Base-by-base conservation (phyloP, 2,888 invertebrate species). In the Agrotis puta region DNA sequence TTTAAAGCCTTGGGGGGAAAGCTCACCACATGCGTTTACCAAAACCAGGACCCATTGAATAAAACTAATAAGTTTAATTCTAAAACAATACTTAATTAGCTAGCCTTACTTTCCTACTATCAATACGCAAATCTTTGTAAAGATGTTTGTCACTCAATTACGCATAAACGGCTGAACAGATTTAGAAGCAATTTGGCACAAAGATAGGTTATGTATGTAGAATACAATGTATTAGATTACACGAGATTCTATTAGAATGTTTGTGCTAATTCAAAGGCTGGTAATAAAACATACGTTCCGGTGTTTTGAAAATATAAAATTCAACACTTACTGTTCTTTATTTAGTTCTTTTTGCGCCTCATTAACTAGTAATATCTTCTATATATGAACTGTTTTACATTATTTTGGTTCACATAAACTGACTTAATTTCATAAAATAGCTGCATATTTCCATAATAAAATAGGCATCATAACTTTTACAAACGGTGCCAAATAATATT, bases 1-100 rank as follows among this genome's bases (percentile, higher is more conserved):
- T 90, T 85, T 84, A 81, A 62, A 83, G 86, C 91, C 90, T 63
- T 75, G 88, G 90, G 92, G 95, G 92, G 94, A 88, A 95, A 95
- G 93, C 95, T 91, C 95, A 95, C 95, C 95, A 95, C 95, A 95
- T 95, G 95, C 95, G 87, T 88, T 88, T 82, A 90, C 95, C 94
- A 86, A 88, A 88, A 94, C 94, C 94, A 85, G 89, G 91, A 88
- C 91, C 95, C 93, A 81, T 74, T 70, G 66, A 64, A 80, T 85
- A 78, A 81, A 87, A 79, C 82, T 82, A 85, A 82, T 69, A 75
- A 72, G 77, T 68, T 78, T 67, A 85, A 68, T 74, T 72, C 70
- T 81, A 76, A 70, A 79, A 67, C 57, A 81, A 72, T 70, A 77
- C 74, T 72, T 62, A 70, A 43, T 22, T 33, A 58, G 39, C 73